Evolutionary conservation across 2,797 vertebrate species (phyloP), one percentile per base, ranked within the genome.

Genomic region (Karalla daura): DNA sequence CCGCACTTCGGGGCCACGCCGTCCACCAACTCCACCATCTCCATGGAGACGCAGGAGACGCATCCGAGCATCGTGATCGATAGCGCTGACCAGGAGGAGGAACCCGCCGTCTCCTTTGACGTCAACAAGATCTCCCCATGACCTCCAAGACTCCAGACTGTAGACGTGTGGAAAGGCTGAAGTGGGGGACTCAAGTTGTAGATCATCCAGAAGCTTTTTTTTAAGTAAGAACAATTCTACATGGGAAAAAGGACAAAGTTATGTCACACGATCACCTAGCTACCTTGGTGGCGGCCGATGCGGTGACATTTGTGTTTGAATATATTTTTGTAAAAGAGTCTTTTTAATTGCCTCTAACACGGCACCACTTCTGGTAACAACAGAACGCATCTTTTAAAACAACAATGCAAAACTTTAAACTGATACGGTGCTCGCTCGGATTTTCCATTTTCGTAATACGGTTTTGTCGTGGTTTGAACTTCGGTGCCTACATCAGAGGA

Each of bases 401-500:
- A n/a, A 72, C 14, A 81, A 77, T 71, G 58, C 77, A 77, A n/a
- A 75, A 80, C 63, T 68, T 51, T 50, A 63, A 69, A 72, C 30
- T 68, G 45, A 85, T 63, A 64, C 59, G 95, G 95, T 97, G 96
- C 96, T 98, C 36, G 51, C 76, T 82, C 21, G 18, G 90, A 90
- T 92, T 95, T 94, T 90, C 87, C 90, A 93, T 93, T 94, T 95
- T 95, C 70, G 89, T 94, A 95, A 92, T 32, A 92, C 88, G 86
- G 85, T 66, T 94, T 95, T 93, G 94, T 93, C 92, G 90, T 78
- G 81, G 88, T 92, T n/a, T n/a, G 88, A 89, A 91, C 92, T 76
- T 46, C 41, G 63, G 95, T 98, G 96, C 95, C 94, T 98, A 93
- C 88, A 92, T 89, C 79, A 86, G 89, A 94, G 61, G 88, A 93